Base-by-base conservation (phyloP, 2,888 invertebrate genomes). In the Euspilapteryx auroguttella region DNA sequence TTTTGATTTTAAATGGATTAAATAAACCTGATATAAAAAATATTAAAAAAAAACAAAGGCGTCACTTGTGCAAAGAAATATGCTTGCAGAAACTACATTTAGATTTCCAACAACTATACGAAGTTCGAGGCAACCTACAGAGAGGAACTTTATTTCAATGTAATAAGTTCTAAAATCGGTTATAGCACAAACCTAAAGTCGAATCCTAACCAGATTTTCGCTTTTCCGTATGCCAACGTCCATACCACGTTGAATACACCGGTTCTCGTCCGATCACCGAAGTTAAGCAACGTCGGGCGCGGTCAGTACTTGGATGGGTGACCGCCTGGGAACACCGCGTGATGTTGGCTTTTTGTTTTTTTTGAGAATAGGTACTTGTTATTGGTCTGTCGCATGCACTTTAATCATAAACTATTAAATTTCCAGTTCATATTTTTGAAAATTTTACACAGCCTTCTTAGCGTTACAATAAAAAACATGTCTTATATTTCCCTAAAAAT, bases 261-360 rank as follows among this genome's bases (percentile, higher is more conserved):
- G 62, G 64, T 64, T 64, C 63, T 64, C 62, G 63, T 63, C 62
- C 56, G 62, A 62, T 61, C 63, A 63, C 63, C 61, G 61, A 63
- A 65, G 58, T 63, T 55, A 63, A 61, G 61, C 59, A 59, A 56
- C 58, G 51, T 62, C 53, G 61, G 62, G 62, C 58, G 58, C 44
- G 55, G 54, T 55, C 47, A 41, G 37, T 39, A 35, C 37, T 38
- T 38, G 38, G 37, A 39, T 41, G 40, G 40, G 40, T 40, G 40
- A 40, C 40, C 39, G 36, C 38, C 37, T 41, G 39, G 39, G 39
- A 39, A 39, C 39, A 39, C 39, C 34, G 36, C 37, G 39, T 39
- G 37, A 30, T 33, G 37, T 39, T 39, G 37, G 37, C 36, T 32
- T 35, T 29, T 29, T 31, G 24, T 17, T 26, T 9, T n/a, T 17